Evolutionary conservation across 53 echinoderm and acorn worm species (phyloP).

Genomic region (Mesocentrotus franciscanus): DNA sequence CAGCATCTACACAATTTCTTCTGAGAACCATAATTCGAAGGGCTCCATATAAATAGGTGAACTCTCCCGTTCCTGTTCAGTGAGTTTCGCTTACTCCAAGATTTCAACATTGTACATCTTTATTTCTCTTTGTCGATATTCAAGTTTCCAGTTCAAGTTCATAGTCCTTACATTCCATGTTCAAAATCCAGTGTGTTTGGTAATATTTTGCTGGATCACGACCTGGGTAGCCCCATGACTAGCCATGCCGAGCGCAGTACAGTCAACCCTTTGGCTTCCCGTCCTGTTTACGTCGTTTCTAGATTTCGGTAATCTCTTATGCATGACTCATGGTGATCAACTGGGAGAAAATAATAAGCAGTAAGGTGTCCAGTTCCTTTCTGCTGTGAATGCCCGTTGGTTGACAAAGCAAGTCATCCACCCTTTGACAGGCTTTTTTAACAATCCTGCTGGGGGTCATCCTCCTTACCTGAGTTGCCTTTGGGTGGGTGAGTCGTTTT

Average conservation of each 20-base stretch:
- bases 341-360: conserved; percentile 55
- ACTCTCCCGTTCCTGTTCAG: conserved; percentile 43
- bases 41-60: conserved; percentile 35
- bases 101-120: conserved; percentile 43
- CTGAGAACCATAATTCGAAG: conserved; percentile 17
- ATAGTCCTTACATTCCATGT: conserved; percentile 38
- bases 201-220: conserved; percentile 21
- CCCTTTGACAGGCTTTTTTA: conserved; percentile 22
- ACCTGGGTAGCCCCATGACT: conserved; percentile 43
- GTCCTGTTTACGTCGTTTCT: conserved; percentile 34
- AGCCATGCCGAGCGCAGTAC: conserved; percentile 40
- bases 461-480: conserved; percentile 33
- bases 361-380: conserved; percentile 47
- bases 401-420: conserved; percentile 49
- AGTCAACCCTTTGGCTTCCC: conserved; percentile 17
- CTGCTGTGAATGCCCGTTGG: conserved; percentile 42
- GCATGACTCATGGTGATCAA: conserved; percentile 49
- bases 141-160: conserved; percentile 49
- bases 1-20: no score
- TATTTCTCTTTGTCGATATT: conserved; percentile 14
- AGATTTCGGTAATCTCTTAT: not conserved
- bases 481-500: conserved; percentile 1
- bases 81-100: conserved; percentile 19
- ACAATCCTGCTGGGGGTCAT: conserved; percentile 36
- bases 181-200: conserved; percentile 19